phyloP scores from a whole-genome alignment of 2,113 vertebrate genomes.

The Anoplopoma fimbria region DNA sequence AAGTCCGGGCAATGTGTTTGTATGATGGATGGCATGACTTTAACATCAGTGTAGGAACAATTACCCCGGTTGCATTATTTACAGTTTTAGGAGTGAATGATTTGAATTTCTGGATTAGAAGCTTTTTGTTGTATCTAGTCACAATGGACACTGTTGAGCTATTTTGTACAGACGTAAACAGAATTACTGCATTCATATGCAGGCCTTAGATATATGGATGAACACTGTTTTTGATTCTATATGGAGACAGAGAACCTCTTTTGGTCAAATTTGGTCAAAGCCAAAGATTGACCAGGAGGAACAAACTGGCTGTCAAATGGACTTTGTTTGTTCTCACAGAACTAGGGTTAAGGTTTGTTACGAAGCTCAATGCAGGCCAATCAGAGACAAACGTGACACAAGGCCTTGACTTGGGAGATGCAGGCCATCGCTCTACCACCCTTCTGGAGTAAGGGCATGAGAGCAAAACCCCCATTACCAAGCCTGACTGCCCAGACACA shows the following conservation, averaged over 20 bases:
- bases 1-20: not conserved
- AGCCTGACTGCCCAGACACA: not conserved
- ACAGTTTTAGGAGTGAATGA: not conserved
- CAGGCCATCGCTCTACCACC: not conserved
- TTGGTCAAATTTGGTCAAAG: not conserved
- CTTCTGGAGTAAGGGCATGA: not conserved
- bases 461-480: not conserved
- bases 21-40: slow-evolving; percentile 21
- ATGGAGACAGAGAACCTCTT: not conserved
- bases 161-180: slow-evolving; percentile 1
- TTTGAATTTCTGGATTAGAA: not conserved
- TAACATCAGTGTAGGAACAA: slow-evolving; percentile 9
- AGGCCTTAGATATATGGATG: not conserved
- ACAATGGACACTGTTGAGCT: not conserved
- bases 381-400: slow-evolving; percentile 5
- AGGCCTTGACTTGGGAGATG: slow-evolving; percentile 8
- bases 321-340: not conserved
- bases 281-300: not conserved
- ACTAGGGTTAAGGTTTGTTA: not conserved
- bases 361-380: not conserved
- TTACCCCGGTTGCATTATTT: slow-evolving; percentile 9
- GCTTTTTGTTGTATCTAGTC: too few species aligned
- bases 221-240: not conserved
- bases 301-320: not conserved
- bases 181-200: not conserved